These are phyloP conservation scores for Amblyornis subalaris DNA, from an alignment of 2,113 vertebrate species.

Conservation along the genomic window DNA sequence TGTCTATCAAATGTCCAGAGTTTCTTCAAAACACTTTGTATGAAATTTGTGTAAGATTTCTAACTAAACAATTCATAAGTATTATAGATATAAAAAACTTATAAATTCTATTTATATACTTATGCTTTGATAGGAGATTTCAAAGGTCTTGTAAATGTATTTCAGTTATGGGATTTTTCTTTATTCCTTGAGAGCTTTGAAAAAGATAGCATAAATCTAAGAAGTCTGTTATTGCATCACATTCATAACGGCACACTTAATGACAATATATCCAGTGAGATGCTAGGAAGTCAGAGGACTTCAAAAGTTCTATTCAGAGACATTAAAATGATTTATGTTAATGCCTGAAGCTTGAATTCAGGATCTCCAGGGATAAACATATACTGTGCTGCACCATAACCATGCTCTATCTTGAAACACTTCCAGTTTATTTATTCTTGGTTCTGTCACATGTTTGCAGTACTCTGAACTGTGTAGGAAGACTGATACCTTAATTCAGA, in stretches of 20 bases:
- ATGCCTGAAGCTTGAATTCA: neutral
- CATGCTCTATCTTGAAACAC: neutral
- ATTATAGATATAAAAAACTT: neutral
- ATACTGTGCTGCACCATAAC: neutral
- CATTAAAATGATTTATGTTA: neutral
- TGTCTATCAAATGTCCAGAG: neutral
- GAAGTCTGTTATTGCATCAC: neutral
- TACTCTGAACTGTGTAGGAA: neutral
- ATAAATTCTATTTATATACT: neutral
- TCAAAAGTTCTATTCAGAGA: constrained; percentile 4
- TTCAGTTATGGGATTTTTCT: neutral
- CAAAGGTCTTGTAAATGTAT: neutral
- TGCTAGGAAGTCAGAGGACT: neutral
- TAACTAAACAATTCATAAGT: neutral
- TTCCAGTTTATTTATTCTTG: neutral
- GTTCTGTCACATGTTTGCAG: neutral
- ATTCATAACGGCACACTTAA: neutral
- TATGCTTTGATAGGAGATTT: neutral
- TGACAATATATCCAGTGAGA: neutral
- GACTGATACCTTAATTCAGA: neutral
- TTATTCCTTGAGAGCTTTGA: neutral
- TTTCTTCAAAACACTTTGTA: neutral
- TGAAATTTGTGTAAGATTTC: neutral
- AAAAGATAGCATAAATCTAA: neutral
- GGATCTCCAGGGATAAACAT: neutral